These are phyloP conservation scores for Cebus imitator DNA, from an alignment of 2,113 vertebrate species.

Conservation along the genomic window DNA sequence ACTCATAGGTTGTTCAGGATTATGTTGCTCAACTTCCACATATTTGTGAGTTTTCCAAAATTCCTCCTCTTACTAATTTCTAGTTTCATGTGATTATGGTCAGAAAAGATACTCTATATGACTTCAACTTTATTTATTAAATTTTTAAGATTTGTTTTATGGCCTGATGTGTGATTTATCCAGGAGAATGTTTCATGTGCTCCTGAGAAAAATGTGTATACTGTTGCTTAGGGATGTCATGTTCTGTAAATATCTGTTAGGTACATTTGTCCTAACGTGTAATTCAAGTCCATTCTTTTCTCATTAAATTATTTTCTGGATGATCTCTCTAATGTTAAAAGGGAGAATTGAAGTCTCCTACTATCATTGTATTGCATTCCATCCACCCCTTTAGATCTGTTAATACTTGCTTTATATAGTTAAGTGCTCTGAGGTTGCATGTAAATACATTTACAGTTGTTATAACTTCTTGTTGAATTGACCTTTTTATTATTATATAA, in stretches of 20 bases:
- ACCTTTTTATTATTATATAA: not conserved
- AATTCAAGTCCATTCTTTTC: not conserved
- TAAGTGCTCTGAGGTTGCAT: not conserved
- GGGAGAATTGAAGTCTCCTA: not conserved
- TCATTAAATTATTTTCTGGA: not conserved
- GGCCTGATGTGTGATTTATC: not conserved
- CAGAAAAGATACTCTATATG: not conserved
- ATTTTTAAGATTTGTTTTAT: not conserved
- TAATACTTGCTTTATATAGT: not conserved
- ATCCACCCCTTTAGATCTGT: not conserved
- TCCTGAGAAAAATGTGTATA: not conserved
- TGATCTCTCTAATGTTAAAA: not conserved
- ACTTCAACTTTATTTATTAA: not conserved
- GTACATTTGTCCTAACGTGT: not conserved
- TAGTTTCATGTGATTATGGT: not conserved
- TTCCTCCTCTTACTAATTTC: not conserved
- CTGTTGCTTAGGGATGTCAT: not conserved
- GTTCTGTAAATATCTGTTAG: not conserved
- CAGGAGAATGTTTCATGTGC: too few species aligned
- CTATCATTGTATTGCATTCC: not conserved
- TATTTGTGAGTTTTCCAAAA: not conserved
- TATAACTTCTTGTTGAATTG: not conserved
- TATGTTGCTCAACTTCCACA: not conserved
- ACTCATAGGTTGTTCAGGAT: not conserved
- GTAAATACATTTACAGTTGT: not conserved